Conservation (phyloP, 2,797 vertebrate species). For the Parambassis ranga region DNA sequence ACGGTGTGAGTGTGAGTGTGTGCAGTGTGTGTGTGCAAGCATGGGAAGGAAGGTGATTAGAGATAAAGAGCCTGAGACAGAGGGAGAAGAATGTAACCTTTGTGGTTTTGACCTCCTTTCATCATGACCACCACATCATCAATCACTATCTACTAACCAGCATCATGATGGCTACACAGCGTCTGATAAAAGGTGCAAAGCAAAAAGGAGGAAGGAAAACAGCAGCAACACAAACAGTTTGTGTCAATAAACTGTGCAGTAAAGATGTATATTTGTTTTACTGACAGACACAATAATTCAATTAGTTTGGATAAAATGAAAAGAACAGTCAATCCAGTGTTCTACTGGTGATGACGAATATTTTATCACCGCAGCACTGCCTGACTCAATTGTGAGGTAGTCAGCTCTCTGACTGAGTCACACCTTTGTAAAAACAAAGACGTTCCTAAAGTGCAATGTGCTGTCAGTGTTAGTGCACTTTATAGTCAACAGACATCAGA, state of each 20-base stretch:
- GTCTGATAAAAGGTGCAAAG: conserved; percentile 47
- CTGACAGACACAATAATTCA: too few relatives aligned
- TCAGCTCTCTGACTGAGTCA: too few relatives aligned
- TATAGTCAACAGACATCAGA: too few relatives aligned
- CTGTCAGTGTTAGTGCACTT: too few relatives aligned
- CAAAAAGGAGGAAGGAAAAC: background rate
- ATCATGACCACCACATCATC: conserved; percentile 56
- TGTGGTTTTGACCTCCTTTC: conserved; percentile 58
- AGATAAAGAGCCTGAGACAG: conserved; percentile 52
- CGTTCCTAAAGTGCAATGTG: too few relatives aligned
- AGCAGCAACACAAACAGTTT: conserved; percentile 1
- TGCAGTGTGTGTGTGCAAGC: background rate
- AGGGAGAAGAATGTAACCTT: conserved; percentile 59
- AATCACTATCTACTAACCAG: conserved; percentile 55
- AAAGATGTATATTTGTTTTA: too few relatives aligned
- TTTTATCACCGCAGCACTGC: too few relatives aligned
- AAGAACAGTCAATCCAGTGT: too few relatives aligned
- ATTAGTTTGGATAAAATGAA: too few relatives aligned
- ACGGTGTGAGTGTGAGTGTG: background rate
- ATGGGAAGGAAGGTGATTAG: conserved; percentile 24
- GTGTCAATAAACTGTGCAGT: background rate
- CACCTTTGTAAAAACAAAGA: too few relatives aligned
- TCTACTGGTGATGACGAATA: too few relatives aligned
- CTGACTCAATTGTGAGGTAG: too few relatives aligned
- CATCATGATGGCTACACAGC: conserved; percentile 47